These are phyloP conservation scores for Coryphaenoides rupestris DNA, from an alignment of 2,113 vertebrate genomes.

Conservation along the genomic window DNA sequence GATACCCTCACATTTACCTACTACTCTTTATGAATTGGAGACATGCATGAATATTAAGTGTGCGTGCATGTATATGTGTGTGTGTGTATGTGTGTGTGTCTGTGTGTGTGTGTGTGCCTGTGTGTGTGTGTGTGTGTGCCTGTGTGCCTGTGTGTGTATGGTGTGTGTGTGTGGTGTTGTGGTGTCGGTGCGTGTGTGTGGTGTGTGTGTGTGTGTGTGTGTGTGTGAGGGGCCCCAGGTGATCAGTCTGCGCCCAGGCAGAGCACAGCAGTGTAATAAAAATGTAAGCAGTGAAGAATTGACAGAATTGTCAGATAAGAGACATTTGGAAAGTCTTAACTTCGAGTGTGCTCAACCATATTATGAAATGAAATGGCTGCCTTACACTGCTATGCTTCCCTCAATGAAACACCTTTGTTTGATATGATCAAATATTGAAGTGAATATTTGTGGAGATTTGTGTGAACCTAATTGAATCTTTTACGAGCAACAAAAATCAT, in stretches of 20 bases:
- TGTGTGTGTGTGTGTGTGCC: background rate
- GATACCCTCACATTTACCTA: background rate
- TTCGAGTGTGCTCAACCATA: conserved; percentile 20
- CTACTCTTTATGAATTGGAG: background rate
- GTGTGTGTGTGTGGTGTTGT: conserved; percentile 1
- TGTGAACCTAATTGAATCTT: too few relatives aligned
- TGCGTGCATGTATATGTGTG: background rate
- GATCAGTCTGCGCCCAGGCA: conserved; percentile 47
- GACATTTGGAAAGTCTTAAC: conserved; percentile 46
- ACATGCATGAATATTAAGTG: background rate
- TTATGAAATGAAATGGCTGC: conserved; percentile 6
- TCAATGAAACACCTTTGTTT: too few relatives aligned
- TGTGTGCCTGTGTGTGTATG: conserved; percentile 20
- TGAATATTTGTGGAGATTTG: too few relatives aligned
- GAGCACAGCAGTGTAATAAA: conserved; percentile 56
- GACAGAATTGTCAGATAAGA: conserved; percentile 39
- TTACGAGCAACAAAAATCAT: too few relatives aligned
- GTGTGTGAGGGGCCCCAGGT: conserved; percentile 31
- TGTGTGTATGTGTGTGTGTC: background rate
- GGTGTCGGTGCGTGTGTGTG: conserved; percentile 34
- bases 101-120: conserved; percentile 16
- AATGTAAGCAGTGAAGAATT: conserved; percentile 31
- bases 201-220: conserved; percentile 12
- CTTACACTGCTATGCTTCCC: background rate
- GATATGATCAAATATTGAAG: too few relatives aligned